Percentiles rank a stretch among this genome's conserved stretches.
Evolutionary conservation across 1,140 invertebrate genomes (phyloP).

Genomic region (Nautilus pompilius): DNA sequence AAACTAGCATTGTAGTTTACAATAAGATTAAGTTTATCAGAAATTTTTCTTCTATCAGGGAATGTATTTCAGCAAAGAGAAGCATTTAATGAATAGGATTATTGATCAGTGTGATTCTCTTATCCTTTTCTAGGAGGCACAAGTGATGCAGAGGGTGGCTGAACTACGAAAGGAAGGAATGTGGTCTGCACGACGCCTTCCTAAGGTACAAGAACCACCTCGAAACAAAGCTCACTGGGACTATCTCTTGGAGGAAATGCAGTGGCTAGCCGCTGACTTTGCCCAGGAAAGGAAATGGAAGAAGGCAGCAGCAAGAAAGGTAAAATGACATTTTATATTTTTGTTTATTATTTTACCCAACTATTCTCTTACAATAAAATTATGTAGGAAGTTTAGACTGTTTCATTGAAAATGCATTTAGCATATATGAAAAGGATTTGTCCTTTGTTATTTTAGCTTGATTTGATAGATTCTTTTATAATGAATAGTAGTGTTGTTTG

Average conservation of each 20-base stretch:
- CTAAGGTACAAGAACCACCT: constrained; percentile 86
- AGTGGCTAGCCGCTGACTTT: constrained; percentile 96
- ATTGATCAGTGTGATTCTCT: no score
- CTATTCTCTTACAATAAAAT: no score
- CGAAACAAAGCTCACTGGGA: constrained; percentile 97
- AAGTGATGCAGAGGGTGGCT: constrained; percentile 85
- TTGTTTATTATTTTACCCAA: no score
- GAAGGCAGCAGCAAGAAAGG: constrained; percentile 89
- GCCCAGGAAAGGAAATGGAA: constrained; percentile 97
- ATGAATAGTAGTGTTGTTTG: no score
- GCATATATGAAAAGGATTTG: no score
- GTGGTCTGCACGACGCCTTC: constrained; percentile 88
- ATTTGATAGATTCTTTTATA: no score
- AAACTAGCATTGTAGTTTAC: background rate
- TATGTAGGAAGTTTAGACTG: background rate
- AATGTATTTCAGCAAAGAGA: no score
- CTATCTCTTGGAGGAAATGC: constrained; percentile 97
- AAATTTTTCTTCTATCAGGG: background rate
- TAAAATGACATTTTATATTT: constrained; percentile 34
- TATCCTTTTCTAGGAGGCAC: constrained; percentile 72
- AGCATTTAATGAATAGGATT: no score
- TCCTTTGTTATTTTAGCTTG: no score
- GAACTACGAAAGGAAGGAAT: constrained; percentile 77
- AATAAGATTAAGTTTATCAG: background rate
- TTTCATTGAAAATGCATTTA: no score